phyloP scores from a whole-genome alignment of 2,888 invertebrate genomes.

The Lasioglossum lativentre region DNA sequence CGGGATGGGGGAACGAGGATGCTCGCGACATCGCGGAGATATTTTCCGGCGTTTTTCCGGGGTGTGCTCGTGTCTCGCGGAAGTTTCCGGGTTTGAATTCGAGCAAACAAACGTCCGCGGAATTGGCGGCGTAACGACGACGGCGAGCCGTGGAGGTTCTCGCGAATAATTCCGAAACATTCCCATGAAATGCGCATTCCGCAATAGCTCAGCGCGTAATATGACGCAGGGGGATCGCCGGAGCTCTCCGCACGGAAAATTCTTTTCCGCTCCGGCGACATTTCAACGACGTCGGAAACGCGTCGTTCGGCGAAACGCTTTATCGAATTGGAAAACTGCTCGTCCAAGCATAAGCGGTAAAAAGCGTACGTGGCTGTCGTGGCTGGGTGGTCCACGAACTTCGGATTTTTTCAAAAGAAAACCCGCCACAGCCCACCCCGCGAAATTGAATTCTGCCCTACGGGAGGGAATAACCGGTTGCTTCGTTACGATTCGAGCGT shows the following conservation, averaged over 20 bases:
- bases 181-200: constrained; percentile 40
- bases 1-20: neutral
- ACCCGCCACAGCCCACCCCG: neutral
- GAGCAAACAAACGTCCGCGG: neutral
- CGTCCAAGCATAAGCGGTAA: constrained; percentile 33
- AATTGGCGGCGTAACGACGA: neutral
- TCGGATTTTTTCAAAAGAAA: constrained; percentile 1
- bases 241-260: constrained; percentile 36
- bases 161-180: constrained; percentile 47
- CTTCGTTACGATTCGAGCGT: neutral
- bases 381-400: neutral
- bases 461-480: neutral
- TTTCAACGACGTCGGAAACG: constrained; percentile 52
- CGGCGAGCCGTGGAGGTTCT: neutral
- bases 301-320: constrained; percentile 46
- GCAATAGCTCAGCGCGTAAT: constrained; percentile 28
- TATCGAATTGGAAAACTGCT: constrained; percentile 52
- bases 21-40: constrained; percentile 14
- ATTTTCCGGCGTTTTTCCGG: neutral
- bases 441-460: constrained; percentile 19
- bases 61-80: neutral
- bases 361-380: constrained; percentile 28
- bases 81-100: neutral
- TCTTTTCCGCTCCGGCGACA: constrained; percentile 46
- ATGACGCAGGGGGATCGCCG: constrained; percentile 26